Evolutionary conservation across 2,888 invertebrate species (phyloP).

Genomic region (Synergus umbraculus): DNA sequence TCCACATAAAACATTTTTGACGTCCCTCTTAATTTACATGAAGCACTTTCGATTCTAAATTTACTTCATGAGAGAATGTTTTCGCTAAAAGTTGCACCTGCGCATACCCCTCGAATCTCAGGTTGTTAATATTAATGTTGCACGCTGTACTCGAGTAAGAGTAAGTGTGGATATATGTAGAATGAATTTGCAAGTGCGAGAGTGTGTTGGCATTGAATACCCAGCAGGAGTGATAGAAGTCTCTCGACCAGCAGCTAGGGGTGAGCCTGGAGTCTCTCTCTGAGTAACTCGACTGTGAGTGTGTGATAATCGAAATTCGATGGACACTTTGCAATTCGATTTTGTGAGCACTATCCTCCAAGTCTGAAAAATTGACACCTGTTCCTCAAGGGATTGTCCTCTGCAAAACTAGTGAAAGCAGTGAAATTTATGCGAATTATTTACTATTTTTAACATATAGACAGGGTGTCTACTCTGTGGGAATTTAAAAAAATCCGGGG

Average conservation of each 20-base stretch:
- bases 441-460: too few relatives aligned
- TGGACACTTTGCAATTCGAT: neutral
- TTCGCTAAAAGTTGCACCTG: conserved; percentile 30
- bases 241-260: conserved; percentile 25
- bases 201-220: conserved; percentile 10
- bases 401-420: neutral
- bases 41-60: conserved; percentile 29
- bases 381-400: neutral
- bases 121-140: conserved; percentile 27
- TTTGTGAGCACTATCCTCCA: neutral
- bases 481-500: too few relatives aligned
- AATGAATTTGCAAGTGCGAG: neutral
- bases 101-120: conserved; percentile 17
- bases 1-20: neutral
- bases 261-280: conserved; percentile 1
- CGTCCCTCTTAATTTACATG: conserved; percentile 5
- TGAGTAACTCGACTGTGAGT: neutral
- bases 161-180: neutral
- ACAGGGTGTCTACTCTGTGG: too few relatives aligned
- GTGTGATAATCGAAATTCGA: neutral
- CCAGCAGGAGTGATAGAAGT: conserved; percentile 8
- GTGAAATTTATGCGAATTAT: neutral
- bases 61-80: conserved; percentile 22
- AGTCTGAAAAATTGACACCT: neutral
- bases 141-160: conserved; percentile 34